Conservation (phyloP, 1,140 invertebrate species). For the Aphis gossypii region DNA sequence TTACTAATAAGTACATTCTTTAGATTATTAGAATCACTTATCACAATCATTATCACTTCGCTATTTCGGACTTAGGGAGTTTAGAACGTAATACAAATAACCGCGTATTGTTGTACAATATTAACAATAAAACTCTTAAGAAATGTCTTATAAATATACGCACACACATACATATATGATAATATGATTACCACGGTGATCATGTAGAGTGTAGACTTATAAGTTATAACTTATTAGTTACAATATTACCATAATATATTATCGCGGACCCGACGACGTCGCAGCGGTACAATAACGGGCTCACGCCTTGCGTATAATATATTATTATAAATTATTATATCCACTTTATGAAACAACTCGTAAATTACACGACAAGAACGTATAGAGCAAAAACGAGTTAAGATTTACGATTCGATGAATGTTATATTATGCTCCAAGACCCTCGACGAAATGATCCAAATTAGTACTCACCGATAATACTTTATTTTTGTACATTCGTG, state of each 20-base stretch:
- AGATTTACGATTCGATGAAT: conserved; percentile 15
- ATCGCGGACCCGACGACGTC: not conserved
- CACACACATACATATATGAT: not conserved
- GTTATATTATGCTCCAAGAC: not conserved
- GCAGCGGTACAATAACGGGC: not conserved
- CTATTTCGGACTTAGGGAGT: not conserved
- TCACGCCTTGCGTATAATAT: not conserved
- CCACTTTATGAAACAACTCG: not conserved
- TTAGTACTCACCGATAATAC: not conserved
- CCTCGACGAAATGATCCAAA: not conserved
- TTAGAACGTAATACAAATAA: not conserved
- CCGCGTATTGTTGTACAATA: not conserved
- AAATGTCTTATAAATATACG: not conserved
- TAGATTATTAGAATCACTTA: not conserved
- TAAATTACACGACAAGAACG: not conserved
- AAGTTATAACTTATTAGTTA: not conserved
- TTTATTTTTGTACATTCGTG: not conserved
- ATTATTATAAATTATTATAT: not conserved
- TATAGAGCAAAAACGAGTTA: not conserved
- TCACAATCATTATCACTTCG: not conserved
- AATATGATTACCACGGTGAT: not conserved
- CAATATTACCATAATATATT: not conserved
- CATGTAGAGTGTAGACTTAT: not conserved
- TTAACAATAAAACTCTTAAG: not conserved
- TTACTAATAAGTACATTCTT: not conserved